Conservation (phyloP, 2,797 vertebrate genomes). For the Micropoecilia bifurca region DNA sequence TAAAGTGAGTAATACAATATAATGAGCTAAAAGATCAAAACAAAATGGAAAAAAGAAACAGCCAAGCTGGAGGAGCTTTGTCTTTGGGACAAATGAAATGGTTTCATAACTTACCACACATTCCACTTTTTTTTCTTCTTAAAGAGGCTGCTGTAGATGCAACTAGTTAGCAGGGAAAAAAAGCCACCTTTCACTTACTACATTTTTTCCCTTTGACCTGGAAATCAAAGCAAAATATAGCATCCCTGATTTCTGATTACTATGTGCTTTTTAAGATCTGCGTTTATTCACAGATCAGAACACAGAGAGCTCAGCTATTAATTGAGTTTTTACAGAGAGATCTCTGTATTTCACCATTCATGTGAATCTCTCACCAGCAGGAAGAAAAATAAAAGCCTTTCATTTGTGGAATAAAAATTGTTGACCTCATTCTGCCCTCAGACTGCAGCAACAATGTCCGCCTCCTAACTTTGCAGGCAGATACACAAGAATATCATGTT, state of each 20-base stretch:
- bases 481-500: not conserved
- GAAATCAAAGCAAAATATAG: no score
- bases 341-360: not conserved
- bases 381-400: not conserved
- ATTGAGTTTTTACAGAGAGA: not conserved
- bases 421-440: not conserved
- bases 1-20: not conserved
- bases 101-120: not conserved
- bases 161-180: not conserved
- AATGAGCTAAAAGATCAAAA: not conserved
- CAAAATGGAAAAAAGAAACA: not conserved
- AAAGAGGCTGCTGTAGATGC: not conserved
- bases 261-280: not conserved
- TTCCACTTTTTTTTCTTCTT: not conserved
- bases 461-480: not conserved
- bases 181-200: not conserved
- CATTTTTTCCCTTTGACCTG: not conserved
- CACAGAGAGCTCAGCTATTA: not conserved
- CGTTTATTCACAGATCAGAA: not conserved
- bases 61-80: not conserved
- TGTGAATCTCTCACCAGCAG: not conserved
- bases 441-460: slow-evolving; percentile 6
- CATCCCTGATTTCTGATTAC: not conserved
- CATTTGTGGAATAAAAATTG: not conserved
- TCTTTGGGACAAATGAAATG: not conserved